Conservation (phyloP, 2,113 vertebrate species). For the Carollia perspicillata region DNA sequence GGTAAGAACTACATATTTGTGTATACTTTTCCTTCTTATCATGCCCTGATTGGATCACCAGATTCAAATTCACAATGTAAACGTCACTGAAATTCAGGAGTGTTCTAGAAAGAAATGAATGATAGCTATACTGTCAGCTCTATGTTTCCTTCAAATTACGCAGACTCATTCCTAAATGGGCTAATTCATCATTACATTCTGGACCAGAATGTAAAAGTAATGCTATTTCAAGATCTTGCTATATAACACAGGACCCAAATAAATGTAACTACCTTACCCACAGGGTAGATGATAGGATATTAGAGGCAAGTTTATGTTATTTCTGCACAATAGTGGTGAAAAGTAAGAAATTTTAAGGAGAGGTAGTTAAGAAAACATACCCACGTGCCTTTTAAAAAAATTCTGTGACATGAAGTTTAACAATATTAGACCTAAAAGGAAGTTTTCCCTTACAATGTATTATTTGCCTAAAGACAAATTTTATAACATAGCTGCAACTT, state of each 20-base stretch:
- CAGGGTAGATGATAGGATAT: neutral
- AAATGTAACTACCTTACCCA: neutral
- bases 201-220: neutral
- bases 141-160: neutral
- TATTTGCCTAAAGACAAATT: neutral
- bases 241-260: neutral
- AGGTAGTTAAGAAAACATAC: neutral
- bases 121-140: neutral
- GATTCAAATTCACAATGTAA: neutral
- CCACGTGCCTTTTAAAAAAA: neutral
- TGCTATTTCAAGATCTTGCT: neutral
- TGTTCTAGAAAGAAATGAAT: neutral
- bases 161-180: neutral
- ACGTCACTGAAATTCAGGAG: neutral
- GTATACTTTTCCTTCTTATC: neutral
- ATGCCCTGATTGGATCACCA: neutral
- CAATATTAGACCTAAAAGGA: neutral
- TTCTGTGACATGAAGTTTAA: neutral
- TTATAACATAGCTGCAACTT: neutral
- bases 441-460: neutral
- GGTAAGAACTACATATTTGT: neutral
- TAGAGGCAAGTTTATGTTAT: neutral
- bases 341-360: neutral
- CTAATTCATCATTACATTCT: neutral
- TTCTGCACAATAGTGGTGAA: neutral